Evolutionary conservation across 2,113 vertebrate species (phyloP), one percentile per base, ranked within the genome.

Genomic region (Tinamus guttatus): DNA sequence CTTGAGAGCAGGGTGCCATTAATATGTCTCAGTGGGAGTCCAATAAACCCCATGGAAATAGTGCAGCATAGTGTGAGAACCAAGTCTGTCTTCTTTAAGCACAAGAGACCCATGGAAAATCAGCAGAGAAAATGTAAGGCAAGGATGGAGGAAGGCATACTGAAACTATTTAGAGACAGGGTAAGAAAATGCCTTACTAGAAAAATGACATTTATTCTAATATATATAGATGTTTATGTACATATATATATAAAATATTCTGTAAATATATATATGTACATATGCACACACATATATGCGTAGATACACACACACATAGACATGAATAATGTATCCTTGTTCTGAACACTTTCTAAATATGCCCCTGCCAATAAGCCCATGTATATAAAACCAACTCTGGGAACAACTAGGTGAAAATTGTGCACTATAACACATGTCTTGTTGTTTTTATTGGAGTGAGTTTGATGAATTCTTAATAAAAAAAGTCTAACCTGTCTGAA

Each of bases 301-400:
- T 17, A 30, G 9, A 56, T 30, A 54, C 52, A 54, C 27, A 54
- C 27, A 5, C 13, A 49, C 34, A 5, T 51, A 30, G 5, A 56
- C 0, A 24, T 59, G 24, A 10, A n/a, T 56, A 45, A 38, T 32
- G 14, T 12, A 47, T 6, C 7, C 7, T 32, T 4, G 1, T 65
- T 86, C 32, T 84, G 45, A 94, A 69, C 73, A 13, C 6, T 77
- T 89, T 32, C 1, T 77, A 81, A 76, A 62, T 65, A 4, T 45
- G 21, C 0, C 6, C 2, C 77, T 56, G 6, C 8, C 86, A 38
- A n/a, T 52, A 81, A 28, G 0, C 0, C 15, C 9, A 76, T 10
- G 15, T 83, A 43, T 49, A 77, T 80, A 83, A 74, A 80, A 65
- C 5, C 21, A 83, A 3, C 25, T 77, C 18, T 77, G 54, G 43